Evolutionary conservation across 2,113 vertebrate genomes (phyloP).

Genomic region (Cyprinodon brontotheroides): DNA sequence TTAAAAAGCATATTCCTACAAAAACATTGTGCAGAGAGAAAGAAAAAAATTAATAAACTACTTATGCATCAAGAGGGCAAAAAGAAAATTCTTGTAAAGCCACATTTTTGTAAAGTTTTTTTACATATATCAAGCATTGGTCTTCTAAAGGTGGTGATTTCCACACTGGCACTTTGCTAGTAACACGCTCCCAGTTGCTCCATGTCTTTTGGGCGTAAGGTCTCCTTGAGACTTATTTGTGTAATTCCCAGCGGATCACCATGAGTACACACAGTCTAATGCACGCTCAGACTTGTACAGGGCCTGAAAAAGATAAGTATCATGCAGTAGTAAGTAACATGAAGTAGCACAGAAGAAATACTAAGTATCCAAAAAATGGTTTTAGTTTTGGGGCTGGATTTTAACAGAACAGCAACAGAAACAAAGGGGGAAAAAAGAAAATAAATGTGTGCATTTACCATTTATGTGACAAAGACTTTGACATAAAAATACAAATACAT

Average conservation of each 20-base stretch:
- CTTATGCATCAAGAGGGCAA: neutral
- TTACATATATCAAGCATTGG: neutral
- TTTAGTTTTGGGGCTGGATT: neutral
- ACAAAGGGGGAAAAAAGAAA: neutral
- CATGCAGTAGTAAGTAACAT: slow-evolving; percentile 19
- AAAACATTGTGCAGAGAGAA: neutral
- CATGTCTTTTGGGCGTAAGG: slow-evolving; percentile 42
- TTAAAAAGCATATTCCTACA: neutral
- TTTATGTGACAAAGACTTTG: neutral
- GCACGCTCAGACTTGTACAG: slow-evolving; percentile 50
- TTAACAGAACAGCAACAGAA: too few relatives aligned
- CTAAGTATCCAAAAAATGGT: slow-evolving; percentile 7
- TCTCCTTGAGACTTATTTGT: slow-evolving; percentile 72
- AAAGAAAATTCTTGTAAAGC: neutral
- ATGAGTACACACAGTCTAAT: slow-evolving; percentile 14
- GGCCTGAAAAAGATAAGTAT: slow-evolving; percentile 28
- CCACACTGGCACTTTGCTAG: slow-evolving; percentile 45
- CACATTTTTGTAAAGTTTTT: neutral
- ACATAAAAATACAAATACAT: neutral
- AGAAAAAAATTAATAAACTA: neutral
- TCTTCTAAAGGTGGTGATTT: slow-evolving; percentile 35
- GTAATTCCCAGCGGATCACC: slow-evolving; percentile 48
- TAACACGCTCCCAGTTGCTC: slow-evolving; percentile 50
- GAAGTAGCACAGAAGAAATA: slow-evolving; percentile 25
- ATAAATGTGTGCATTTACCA: neutral